Conservation (phyloP, 2,888 invertebrate genomes). For the Xanthorhoe spadicearia region DNA sequence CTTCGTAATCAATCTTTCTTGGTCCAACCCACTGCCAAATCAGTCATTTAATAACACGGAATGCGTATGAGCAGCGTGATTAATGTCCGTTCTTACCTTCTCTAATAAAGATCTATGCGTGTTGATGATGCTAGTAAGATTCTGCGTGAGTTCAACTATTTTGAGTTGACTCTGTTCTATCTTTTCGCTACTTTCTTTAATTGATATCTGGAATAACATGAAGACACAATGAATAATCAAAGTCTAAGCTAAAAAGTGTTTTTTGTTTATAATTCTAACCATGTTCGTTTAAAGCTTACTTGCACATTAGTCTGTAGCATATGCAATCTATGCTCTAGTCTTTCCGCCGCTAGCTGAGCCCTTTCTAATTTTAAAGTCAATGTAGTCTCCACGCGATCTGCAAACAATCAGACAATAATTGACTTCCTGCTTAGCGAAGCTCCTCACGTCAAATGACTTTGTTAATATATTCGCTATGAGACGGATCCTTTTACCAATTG, state of each 20-base stretch:
- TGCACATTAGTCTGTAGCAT: slow-evolving; percentile 78
- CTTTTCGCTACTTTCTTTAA: slow-evolving; percentile 74
- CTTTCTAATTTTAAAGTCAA: slow-evolving; percentile 77
- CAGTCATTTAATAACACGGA: slow-evolving; percentile 38
- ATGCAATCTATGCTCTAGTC: slow-evolving; percentile 76
- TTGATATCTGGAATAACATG: slow-evolving; percentile 67
- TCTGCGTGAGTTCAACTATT: slow-evolving; percentile 69
- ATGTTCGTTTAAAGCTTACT: slow-evolving; percentile 49
- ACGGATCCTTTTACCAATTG: slow-evolving; percentile 67
- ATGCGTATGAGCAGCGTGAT: slow-evolving; percentile 37
- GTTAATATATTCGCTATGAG: slow-evolving; percentile 57
- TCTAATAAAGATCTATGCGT: slow-evolving; percentile 71
- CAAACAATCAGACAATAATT: slow-evolving; percentile 57
- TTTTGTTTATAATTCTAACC: not conserved
- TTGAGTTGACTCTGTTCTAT: slow-evolving; percentile 72
- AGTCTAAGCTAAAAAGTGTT: too few species aligned
- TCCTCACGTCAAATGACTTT: slow-evolving; percentile 47
- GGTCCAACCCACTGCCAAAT: slow-evolving; percentile 44
- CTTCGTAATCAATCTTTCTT: slow-evolving; percentile 40
- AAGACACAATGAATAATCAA: not conserved
- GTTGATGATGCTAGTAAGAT: slow-evolving; percentile 71
- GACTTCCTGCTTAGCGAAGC: slow-evolving; percentile 54
- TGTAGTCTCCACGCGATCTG: slow-evolving; percentile 79
- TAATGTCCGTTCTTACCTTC: slow-evolving; percentile 63
- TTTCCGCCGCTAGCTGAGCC: slow-evolving; percentile 78